Percentiles rank a stretch among this genome's conserved stretches.
These are phyloP conservation scores for Nasonovia ribisnigri DNA, from an alignment of 2,888 invertebrate species.

Conservation along the genomic window DNA sequence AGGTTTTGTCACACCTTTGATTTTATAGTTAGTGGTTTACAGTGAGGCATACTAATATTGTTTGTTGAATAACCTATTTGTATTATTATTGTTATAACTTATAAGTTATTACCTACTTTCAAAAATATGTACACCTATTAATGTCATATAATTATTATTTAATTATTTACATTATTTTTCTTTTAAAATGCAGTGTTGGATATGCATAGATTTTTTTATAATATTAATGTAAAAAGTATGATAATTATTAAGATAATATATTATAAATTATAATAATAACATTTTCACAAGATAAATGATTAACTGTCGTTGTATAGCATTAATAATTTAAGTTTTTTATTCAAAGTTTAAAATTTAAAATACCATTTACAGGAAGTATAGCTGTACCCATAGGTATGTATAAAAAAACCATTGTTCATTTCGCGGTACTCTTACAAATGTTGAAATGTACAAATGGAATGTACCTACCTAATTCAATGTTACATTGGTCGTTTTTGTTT, in stretches of 20 bases:
- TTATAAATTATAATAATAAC: background rate
- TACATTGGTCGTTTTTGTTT: background rate
- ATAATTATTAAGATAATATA: background rate
- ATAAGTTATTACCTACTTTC: background rate
- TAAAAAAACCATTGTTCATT: background rate
- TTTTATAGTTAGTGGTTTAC: background rate
- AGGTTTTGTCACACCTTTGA: background rate
- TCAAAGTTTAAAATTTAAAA: background rate
- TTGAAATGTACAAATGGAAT: constrained; percentile 12
- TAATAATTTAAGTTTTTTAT: background rate
- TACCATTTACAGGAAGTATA: background rate
- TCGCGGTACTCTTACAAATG: background rate
- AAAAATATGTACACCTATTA: background rate
- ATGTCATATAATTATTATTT: background rate
- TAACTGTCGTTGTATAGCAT: background rate
- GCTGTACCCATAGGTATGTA: background rate
- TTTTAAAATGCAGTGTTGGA: background rate
- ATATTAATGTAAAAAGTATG: background rate
- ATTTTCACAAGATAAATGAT: background rate
- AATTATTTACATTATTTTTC: background rate
- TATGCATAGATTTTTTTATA: background rate
- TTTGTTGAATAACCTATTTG: background rate
- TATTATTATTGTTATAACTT: background rate
- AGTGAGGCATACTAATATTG: background rate
- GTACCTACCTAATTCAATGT: background rate